These are phyloP conservation scores for Vulpes lagopus DNA, from an alignment of 2,113 vertebrate species.

Conservation along the genomic window DNA sequence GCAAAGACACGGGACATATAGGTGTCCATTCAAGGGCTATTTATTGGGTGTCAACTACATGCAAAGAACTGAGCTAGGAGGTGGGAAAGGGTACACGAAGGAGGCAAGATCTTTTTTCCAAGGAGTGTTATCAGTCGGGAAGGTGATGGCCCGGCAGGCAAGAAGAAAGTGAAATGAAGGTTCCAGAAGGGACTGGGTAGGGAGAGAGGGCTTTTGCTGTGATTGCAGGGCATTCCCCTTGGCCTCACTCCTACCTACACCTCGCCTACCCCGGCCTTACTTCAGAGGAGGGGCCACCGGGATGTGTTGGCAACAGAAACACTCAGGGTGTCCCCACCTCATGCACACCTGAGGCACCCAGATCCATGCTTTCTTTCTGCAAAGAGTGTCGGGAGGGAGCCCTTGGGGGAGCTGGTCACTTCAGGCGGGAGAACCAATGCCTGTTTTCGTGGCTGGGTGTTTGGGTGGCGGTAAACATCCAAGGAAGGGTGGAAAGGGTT, in stretches of 20 bases:
- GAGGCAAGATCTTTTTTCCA: neutral
- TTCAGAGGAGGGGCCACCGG: neutral
- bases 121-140: neutral
- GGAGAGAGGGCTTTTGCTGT: neutral
- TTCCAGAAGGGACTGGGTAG: accelerated
- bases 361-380: neutral
- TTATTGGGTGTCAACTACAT: neutral
- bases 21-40: slow-evolving; percentile 37
- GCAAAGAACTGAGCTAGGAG: neutral
- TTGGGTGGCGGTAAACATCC: neutral
- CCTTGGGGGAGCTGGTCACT: neutral
- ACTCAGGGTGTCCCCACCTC: neutral
- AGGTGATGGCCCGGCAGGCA: neutral
- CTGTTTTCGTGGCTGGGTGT: neutral
- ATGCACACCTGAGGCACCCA: accelerated
- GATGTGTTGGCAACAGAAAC: neutral
- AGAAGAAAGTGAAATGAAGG: neutral
- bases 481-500: neutral
- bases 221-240: accelerated
- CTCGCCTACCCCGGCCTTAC: neutral
- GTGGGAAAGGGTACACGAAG: neutral
- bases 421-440: neutral
- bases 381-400: neutral
- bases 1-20: neutral
- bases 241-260: neutral